Evolutionary conservation across 64 coral and sea anemone species (phyloP).

Genomic region (Dendronephthya gigantea): DNA sequence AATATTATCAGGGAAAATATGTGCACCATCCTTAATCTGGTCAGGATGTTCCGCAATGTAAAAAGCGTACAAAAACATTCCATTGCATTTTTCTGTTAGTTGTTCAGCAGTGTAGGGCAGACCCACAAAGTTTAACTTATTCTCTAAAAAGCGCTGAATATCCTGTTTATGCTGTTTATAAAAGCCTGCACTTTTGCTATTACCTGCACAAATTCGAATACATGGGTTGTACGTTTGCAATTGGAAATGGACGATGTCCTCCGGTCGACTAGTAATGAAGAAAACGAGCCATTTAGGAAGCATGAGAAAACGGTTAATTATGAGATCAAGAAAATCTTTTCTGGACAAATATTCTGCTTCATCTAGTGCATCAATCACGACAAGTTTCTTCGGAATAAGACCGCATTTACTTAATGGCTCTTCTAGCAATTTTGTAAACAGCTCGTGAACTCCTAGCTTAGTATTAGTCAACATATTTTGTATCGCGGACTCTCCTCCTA

Average conservation of each 20-base stretch:
- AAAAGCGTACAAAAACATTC: slow-evolving; percentile 24
- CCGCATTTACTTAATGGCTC: slow-evolving; percentile 5
- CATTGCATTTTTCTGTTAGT: neutral
- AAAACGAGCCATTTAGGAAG: slow-evolving; percentile 19
- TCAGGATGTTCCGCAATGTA: too few species aligned
- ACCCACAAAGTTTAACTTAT: neutral
- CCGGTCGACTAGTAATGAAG: slow-evolving; percentile 31
- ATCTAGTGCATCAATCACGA: slow-evolving; percentile 29
- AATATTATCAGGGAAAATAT: too few species aligned
- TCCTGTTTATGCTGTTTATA: slow-evolving; percentile 15
- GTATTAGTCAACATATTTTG: neutral
- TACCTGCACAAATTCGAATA: slow-evolving; percentile 8
- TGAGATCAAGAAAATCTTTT: slow-evolving; percentile 20
- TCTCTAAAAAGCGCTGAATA: neutral
- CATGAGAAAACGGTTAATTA: neutral
- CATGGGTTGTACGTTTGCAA: slow-evolving; percentile 19
- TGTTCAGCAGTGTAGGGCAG: neutral
- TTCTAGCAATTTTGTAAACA: slow-evolving; percentile 28
- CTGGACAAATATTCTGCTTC: slow-evolving; percentile 23
- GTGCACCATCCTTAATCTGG: too few species aligned
- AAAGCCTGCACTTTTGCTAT: neutral
- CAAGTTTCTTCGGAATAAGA: neutral
- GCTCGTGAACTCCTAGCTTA: neutral
- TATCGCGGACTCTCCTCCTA: slow-evolving; percentile 13
- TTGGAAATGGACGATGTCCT: neutral